Evolutionary conservation across 2,888 invertebrate species (phyloP), one percentile per base, ranked within the genome.

Genomic region (Microctonus hyperodae): DNA sequence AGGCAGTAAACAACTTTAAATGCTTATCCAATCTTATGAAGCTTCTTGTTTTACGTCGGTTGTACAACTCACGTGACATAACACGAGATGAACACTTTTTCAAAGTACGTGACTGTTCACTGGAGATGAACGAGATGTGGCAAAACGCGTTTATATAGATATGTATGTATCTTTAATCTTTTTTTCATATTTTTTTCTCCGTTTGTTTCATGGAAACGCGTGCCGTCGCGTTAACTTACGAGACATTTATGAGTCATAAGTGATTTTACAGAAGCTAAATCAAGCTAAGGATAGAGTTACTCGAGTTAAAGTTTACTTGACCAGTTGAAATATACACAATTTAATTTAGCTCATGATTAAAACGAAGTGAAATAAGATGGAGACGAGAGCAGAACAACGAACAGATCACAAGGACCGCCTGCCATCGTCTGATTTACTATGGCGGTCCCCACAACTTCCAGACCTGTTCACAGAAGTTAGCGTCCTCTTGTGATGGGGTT

Each of bases 161-260:
- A 20, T 20, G 20, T 7, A 44, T 16, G 16, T 44, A 44, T 44
- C n/a, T 13, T 13, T n/a, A 16, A 31, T 55, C 37, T 44, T 57
- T 37, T 63, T 70, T 69, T 69, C 69, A 5, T 44, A 16, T 44
- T 13, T 2, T 69, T 68, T 68, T 61, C 70, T 53, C 69, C 66
- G 53, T 64, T 61, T 55, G 59, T 67, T 66, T 68, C 57, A 72
- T 76, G 73, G 75, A 75, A 78, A 79, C 81, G 79, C 80, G 81
- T 81, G 81, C 79, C 79, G 72, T 73, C 70, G 72, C 71, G 73
- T 74, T 79, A 80, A 83, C 78, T 82, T 82, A 83, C 80, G 81
- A 83, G 81, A 79, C 82, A 79, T 83, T 83, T 82, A 83, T 83
- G 81, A 81, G 79, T 80, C 81, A 82, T 81, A 79, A 82, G 81